Evolutionary conservation across 2,888 invertebrate species (phyloP).

Genomic region (Galerucella nymphaeae): DNA sequence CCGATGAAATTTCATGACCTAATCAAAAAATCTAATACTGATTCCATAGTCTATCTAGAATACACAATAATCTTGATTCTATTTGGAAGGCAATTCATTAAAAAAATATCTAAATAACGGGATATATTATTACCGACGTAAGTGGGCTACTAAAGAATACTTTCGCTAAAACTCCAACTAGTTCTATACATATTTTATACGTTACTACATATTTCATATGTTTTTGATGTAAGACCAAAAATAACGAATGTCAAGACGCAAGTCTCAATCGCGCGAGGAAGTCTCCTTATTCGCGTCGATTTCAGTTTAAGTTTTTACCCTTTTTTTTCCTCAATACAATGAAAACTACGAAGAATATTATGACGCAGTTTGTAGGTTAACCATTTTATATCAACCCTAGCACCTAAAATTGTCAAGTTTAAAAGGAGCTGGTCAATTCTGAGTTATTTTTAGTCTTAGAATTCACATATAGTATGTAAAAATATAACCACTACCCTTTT

Average conservation of each 20-base stretch:
- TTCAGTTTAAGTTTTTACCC: too few relatives aligned
- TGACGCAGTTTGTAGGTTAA: too few relatives aligned
- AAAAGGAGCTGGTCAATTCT: too few relatives aligned
- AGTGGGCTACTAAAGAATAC: slow-evolving; percentile 50
- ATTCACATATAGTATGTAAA: too few relatives aligned
- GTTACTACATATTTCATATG: background rate
- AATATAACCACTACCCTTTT: background rate
- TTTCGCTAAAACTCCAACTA: slow-evolving; percentile 38
- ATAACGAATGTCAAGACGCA: background rate
- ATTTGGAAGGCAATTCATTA: background rate
- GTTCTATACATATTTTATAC: slow-evolving; percentile 39
- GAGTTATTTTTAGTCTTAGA: too few relatives aligned
- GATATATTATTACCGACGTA: slow-evolving; percentile 39
- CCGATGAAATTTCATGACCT: slow-evolving; percentile 65
- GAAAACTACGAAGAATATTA: too few relatives aligned
- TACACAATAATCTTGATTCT: slow-evolving; percentile 6
- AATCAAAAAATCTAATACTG: slow-evolving; percentile 41
- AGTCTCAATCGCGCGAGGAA: too few relatives aligned
- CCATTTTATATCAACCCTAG: too few relatives aligned
- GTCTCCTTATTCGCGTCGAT: too few relatives aligned
- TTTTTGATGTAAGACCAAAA: background rate
- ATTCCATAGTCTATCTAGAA: slow-evolving; percentile 12
- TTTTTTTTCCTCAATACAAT: too few relatives aligned
- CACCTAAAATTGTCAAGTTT: too few relatives aligned
- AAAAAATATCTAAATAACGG: background rate